phyloP scores from a whole-genome alignment of 2,888 invertebrate species.

The Escarpia spicata region DNA sequence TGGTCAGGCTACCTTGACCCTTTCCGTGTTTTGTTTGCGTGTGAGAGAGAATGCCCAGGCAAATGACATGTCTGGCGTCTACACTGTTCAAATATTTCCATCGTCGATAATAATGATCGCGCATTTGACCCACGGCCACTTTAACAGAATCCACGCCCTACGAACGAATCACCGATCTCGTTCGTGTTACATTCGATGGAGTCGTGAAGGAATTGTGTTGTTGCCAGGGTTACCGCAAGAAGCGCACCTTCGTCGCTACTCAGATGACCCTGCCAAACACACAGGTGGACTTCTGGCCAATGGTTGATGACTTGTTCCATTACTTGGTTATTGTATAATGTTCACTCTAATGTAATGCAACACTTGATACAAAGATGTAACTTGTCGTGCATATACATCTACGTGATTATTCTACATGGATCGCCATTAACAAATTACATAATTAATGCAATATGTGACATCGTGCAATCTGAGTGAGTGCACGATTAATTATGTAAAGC shows the following conservation, averaged over 20 bases:
- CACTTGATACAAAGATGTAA: background rate
- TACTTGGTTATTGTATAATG: background rate
- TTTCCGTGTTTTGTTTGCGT: too few relatives aligned
- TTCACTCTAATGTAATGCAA: background rate
- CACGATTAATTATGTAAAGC: too few relatives aligned
- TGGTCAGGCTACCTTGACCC: background rate
- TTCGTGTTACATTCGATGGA: background rate
- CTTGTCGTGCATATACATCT: background rate
- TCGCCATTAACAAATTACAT: too few relatives aligned
- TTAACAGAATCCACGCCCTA: background rate
- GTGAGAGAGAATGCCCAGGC: too few relatives aligned
- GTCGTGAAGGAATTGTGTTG: background rate
- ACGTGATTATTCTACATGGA: background rate
- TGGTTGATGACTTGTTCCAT: background rate
- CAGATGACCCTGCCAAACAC: background rate
- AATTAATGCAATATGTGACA: too few relatives aligned
- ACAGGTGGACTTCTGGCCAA: background rate
- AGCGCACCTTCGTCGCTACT: background rate
- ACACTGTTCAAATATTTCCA: background rate
- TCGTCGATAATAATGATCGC: background rate
- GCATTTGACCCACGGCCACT: background rate
- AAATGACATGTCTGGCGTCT: too few relatives aligned
- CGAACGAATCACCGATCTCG: background rate
- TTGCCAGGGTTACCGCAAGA: background rate
- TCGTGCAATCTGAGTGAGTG: background rate